Evolutionary conservation across 2,797 vertebrate genomes (phyloP).

Genomic region (Eulemur albifrons): DNA sequence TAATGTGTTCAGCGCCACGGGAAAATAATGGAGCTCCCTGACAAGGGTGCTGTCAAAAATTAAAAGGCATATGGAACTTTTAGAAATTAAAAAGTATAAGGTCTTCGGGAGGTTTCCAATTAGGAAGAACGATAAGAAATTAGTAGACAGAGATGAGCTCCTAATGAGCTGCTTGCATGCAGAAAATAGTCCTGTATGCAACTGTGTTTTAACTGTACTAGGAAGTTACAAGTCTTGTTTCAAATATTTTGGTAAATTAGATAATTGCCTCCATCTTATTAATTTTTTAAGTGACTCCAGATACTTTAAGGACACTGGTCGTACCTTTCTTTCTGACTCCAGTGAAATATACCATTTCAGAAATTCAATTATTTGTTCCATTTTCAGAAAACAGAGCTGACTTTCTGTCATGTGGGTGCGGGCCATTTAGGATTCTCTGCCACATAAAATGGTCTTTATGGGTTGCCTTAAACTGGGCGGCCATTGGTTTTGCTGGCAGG

Average conservation of each 20-base stretch:
- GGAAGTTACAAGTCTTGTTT: neutral
- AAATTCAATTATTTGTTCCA: constrained; percentile 46
- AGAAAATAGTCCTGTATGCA: neutral
- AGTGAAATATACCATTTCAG: constrained; percentile 22
- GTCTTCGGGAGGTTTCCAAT: neutral
- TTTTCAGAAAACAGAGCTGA: constrained; percentile 46
- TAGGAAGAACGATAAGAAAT: neutral
- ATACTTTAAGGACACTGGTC: neutral
- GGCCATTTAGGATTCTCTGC: constrained; percentile 21
- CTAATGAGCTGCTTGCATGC: neutral
- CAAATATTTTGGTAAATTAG: constrained; percentile 37
- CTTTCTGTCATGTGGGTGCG: neutral
- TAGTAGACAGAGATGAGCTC: neutral
- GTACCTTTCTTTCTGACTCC: neutral
- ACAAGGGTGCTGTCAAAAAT: neutral
- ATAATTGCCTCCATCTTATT: constrained; percentile 23
- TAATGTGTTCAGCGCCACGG: neutral
- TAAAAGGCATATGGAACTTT: neutral
- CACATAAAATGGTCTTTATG: constrained; percentile 58
- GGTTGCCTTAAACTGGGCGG: constrained; percentile 18
- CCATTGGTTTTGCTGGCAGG: neutral
- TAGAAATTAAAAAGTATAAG: neutral
- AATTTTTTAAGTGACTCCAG: constrained; percentile 8
- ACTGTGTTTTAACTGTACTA: neutral
- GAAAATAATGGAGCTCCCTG: neutral